Evolutionary conservation across 2,888 invertebrate genomes (phyloP).

Genomic region (Diloba caeruleocephala): DNA sequence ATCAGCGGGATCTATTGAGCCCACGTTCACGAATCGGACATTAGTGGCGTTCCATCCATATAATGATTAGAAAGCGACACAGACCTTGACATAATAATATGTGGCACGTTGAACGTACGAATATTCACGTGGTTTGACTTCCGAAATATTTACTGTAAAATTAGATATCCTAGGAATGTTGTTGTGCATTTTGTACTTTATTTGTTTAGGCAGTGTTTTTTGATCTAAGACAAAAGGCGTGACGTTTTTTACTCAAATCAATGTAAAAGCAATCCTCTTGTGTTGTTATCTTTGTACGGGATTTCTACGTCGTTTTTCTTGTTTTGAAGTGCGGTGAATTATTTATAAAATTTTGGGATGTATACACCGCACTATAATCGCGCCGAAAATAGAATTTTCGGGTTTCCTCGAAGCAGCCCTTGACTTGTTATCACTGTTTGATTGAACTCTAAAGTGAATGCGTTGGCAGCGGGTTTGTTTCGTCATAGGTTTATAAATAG

Average conservation of each 20-base stretch:
- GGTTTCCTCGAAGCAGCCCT: no score
- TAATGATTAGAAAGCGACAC: slow-evolving; percentile 46
- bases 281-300: no score
- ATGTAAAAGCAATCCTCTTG: no score
- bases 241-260: no score
- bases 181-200: neutral
- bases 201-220: no score
- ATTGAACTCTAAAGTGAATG: neutral
- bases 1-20: slow-evolving; percentile 11
- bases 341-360: no score
- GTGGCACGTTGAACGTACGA: neutral
- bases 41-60: slow-evolving; percentile 12
- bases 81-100: slow-evolving; percentile 44
- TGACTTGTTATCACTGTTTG: no score
- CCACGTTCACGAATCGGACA: slow-evolving; percentile 28
- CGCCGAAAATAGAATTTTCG: no score
- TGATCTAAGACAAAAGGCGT: no score
- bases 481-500: slow-evolving; percentile 2
- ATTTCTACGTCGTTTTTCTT: no score
- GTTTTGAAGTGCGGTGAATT: no score
- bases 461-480: slow-evolving; percentile 3
- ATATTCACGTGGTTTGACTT: neutral
- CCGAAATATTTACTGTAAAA: neutral
- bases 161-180: neutral
- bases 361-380: no score